These are phyloP conservation scores for Pseudomyrmex dendroicus DNA, from an alignment of 1,140 invertebrate genomes.

Conservation along the genomic window DNA sequence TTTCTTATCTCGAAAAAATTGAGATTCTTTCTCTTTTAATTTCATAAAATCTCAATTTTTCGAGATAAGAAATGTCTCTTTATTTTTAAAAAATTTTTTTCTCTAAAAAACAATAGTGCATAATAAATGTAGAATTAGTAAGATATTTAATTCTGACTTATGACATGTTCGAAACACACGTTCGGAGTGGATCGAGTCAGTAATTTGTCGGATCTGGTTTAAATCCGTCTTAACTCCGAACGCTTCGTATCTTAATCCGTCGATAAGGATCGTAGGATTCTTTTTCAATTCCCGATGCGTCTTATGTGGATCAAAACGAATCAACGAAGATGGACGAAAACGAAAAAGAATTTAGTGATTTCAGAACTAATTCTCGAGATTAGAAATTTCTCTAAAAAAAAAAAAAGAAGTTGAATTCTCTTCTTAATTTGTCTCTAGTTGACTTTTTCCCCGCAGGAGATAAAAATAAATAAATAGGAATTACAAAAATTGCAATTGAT, in stretches of 20 bases:
- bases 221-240: conserved; percentile 11
- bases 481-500: conserved; percentile 12
- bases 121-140: not conserved
- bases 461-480: not conserved
- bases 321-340: not conserved
- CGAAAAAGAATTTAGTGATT: conserved; percentile 20
- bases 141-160: conserved; percentile 28
- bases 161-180: not conserved
- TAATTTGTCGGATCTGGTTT: conserved; percentile 18
- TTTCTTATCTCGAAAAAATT: too few species aligned
- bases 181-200: not conserved
- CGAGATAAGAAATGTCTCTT: not conserved
- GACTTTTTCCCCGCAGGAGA: not conserved
- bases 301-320: conserved; percentile 17
- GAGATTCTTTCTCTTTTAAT: too few species aligned
- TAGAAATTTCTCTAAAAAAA: not conserved
- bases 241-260: conserved; percentile 10
- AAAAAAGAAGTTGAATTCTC: not conserved
- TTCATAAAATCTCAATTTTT: too few species aligned
- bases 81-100: not conserved
- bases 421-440: not conserved
- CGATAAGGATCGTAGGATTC: not conserved
- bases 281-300: conserved; percentile 7
- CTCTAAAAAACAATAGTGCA: not conserved
- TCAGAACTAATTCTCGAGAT: not conserved